Base-by-base conservation (phyloP, 2,797 vertebrate species). In the Xiphorhynchus erythropygius region DNA sequence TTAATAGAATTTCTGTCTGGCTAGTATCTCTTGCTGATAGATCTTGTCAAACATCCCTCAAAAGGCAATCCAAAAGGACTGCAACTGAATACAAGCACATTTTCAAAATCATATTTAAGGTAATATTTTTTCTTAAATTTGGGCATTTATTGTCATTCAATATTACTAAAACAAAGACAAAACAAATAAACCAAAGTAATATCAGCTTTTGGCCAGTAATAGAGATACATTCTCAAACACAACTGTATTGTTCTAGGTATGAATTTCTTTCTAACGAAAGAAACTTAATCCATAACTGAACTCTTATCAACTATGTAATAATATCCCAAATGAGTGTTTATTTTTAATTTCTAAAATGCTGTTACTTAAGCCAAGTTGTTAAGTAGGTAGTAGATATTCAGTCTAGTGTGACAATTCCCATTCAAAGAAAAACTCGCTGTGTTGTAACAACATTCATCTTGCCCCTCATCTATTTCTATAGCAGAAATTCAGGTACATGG, bases 271-370 rank as follows among this genome's bases (percentile, higher is more conserved):
- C 13, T 47, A 74, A 77, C 35, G 53, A 69, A 67, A 84, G 55
- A 50, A 86, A 59, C n/a, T 78, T 81, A 57, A 74, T 53, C 33
- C 59, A 50, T 35, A 80, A 77, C 9, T 85, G 63, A 94, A 57
- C 62, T 93, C 33, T 49, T 55, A 60, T 16, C n/a, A 84, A 21
- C 33, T 73, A 33, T 46, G 47, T 55, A 47, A 56, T 60, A 70
- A 68, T 75, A 77, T 59, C 44, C 19, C 25, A 62, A 80, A 50
- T 37, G 8, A 79, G 18, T 62, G 25, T 75, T 95, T 89, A 41
- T 55, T 87, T 94, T 86, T 78, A 11, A 30, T 75, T 90, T 84
- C 69, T 93, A 52, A 90, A 93, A 65, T 65, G 53, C 5, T 83
- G 41, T 68, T 86, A n/a, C n/a, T 75, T 75, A 56, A 87, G 63